These are phyloP conservation scores for Lepidochrysops patricia DNA, from an alignment of 2,888 invertebrate species.

Conservation along the genomic window DNA sequence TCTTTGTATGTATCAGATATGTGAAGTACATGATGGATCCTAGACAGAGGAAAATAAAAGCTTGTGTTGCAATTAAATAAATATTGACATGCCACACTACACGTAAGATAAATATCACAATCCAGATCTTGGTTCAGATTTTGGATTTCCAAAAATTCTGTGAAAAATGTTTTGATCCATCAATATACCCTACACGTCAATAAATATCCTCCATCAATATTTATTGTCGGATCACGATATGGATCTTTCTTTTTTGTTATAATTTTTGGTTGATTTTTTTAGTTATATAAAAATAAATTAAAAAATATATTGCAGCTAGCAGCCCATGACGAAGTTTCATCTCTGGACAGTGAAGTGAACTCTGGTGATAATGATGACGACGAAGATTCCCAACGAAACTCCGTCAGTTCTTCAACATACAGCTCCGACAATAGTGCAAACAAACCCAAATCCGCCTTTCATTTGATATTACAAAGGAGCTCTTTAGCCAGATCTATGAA, in stretches of 20 bases:
- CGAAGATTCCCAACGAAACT: slow-evolving; percentile 52
- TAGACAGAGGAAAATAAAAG: too few species aligned
- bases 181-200: too few species aligned
- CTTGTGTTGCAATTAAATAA: too few species aligned
- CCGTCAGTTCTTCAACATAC: slow-evolving; percentile 51
- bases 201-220: too few species aligned
- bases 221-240: too few species aligned
- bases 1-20: too few species aligned
- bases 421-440: slow-evolving; percentile 39
- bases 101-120: too few species aligned
- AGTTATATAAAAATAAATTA: slow-evolving; percentile 1
- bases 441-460: slow-evolving; percentile 79
- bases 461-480: slow-evolving; percentile 86
- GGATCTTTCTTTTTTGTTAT: neutral
- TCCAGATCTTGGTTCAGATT: too few species aligned
- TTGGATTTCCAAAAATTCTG: too few species aligned
- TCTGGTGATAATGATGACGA: slow-evolving; percentile 58
- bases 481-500: slow-evolving; percentile 89
- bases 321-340: slow-evolving; percentile 75
- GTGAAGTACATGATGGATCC: too few species aligned
- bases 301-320: slow-evolving; percentile 38
- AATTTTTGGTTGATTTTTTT: neutral
- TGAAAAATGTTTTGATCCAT: too few species aligned
- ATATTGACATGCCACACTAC: too few species aligned
- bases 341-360: slow-evolving; percentile 61